Conservation (phyloP, 92 coral and sea anemone species). For the Actinernus sp. region DNA sequence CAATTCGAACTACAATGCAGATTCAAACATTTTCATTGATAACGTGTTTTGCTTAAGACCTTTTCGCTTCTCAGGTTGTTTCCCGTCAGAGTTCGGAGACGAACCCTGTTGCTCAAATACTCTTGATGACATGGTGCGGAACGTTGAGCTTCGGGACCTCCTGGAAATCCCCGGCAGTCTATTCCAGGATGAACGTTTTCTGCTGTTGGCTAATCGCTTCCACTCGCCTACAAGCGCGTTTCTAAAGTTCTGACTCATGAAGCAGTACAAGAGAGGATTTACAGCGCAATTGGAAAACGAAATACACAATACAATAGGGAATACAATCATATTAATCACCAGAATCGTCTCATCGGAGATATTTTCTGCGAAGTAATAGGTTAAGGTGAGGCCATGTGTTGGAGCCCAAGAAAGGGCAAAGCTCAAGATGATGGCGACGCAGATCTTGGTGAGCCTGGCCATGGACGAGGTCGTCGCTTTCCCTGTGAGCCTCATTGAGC, state of each 20-base stretch:
- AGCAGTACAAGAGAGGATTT: slow-evolving; percentile 81
- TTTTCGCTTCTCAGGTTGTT: not conserved
- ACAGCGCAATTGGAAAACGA: slow-evolving; percentile 83
- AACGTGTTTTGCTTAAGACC: not conserved
- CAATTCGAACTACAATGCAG: not conserved
- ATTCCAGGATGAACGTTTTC: not conserved
- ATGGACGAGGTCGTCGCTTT: slow-evolving; percentile 56
- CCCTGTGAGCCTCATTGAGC: slow-evolving; percentile 53
- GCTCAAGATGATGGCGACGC: slow-evolving; percentile 72
- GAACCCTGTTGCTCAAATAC: slow-evolving; percentile 6
- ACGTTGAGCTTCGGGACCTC: slow-evolving; percentile 1
- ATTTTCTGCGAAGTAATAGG: slow-evolving; percentile 15
- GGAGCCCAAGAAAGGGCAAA: slow-evolving; percentile 89
- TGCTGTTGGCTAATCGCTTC: slow-evolving; percentile 16
- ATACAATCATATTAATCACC: slow-evolving; percentile 11
- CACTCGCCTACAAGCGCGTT: slow-evolving; percentile 48
- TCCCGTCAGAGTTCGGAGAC: not conserved
- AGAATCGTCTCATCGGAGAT: not conserved
- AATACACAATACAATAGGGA: slow-evolving; percentile 45
- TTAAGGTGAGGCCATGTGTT: slow-evolving; percentile 5
- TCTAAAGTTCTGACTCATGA: slow-evolving; percentile 83
- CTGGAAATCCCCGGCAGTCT: slow-evolving; percentile 29
- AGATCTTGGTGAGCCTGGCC: slow-evolving; percentile 80
- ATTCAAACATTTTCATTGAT: not conserved
- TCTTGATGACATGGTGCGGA: slow-evolving; percentile 10